These are phyloP conservation scores for Rhynchophorus ferrugineus DNA, from an alignment of 1,140 invertebrate species.

Conservation along the genomic window DNA sequence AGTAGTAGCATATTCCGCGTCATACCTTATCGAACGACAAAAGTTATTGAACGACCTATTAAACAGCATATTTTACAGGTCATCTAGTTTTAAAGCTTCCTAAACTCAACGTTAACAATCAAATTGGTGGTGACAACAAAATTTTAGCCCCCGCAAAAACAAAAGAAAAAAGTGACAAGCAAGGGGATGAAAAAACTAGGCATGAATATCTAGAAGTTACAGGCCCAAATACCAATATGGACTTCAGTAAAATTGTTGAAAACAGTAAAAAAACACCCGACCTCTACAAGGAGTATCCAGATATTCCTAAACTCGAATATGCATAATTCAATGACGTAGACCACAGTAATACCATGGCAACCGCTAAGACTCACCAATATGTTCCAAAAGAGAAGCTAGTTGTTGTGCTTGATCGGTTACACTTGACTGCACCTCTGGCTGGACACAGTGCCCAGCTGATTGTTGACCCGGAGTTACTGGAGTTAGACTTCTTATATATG, in stretches of 20 bases:
- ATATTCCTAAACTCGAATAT: slow-evolving; percentile 35
- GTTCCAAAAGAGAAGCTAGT: slow-evolving; percentile 50
- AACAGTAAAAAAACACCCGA: slow-evolving; percentile 21
- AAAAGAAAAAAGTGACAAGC: slow-evolving; percentile 12
- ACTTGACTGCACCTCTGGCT: slow-evolving; percentile 26
- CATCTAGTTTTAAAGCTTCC: slow-evolving; percentile 30
- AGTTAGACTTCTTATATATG: slow-evolving; percentile 54
- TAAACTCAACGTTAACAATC: slow-evolving; percentile 26
- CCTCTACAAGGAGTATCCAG: slow-evolving; percentile 22
- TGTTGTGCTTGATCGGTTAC: slow-evolving; percentile 40
- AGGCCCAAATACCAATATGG: slow-evolving; percentile 24
- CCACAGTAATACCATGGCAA: no score
- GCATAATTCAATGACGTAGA: no score
- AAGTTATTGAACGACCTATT: not conserved
- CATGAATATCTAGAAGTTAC: slow-evolving; percentile 30
- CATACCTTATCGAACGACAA: not conserved
- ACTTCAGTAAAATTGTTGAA: slow-evolving; percentile 36
- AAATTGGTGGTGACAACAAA: not conserved
- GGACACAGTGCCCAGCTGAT: slow-evolving; percentile 32
- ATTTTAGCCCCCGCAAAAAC: slow-evolving; percentile 2
- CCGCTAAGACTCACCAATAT: slow-evolving; percentile 44
- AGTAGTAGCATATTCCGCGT: no score
- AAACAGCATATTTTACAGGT: slow-evolving; percentile 11
- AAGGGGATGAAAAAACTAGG: slow-evolving; percentile 4
- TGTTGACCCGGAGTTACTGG: slow-evolving; percentile 37